phyloP scores from a whole-genome alignment of 2,113 vertebrate species.

The Thamnaconus septentrionalis region DNA sequence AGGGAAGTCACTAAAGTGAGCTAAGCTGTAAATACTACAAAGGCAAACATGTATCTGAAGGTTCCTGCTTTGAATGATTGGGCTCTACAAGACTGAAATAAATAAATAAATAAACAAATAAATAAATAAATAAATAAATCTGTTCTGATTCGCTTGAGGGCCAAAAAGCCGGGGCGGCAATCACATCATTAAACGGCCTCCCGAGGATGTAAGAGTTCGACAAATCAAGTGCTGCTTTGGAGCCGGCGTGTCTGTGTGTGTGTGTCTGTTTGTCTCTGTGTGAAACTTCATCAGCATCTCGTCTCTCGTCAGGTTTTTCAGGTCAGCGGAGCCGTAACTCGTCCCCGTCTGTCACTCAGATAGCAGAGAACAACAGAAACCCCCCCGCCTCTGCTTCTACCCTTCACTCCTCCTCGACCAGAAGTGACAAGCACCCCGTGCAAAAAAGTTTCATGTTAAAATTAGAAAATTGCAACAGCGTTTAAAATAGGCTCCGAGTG shows the following conservation, averaged over 20 bases:
- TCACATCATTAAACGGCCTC: background rate
- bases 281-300: conserved; percentile 17
- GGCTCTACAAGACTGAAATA: background rate
- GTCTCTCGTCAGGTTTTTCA: conserved; percentile 6
- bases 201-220: background rate
- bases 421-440: too few species aligned
- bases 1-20: conserved; percentile 2
- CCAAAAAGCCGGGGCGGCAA: background rate
- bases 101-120: too few species aligned
- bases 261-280: conserved; percentile 18
- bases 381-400: too few species aligned
- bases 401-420: too few species aligned
- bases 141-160: background rate
- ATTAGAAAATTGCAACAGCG: too few species aligned
- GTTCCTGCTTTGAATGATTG: conserved; percentile 27
- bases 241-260: background rate
- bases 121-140: background rate
- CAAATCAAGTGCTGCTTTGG: conserved; percentile 8
- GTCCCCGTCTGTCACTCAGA: conserved; percentile 16
- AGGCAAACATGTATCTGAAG: background rate
- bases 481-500: too few species aligned
- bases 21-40: background rate
- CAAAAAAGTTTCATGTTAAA: too few species aligned
- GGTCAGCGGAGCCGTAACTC: conserved; percentile 5
- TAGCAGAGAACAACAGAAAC: background rate